phyloP scores from a whole-genome alignment of 37 sponge, comb jelly and placozoan genomes.

The Hexactinellida sp. region DNA sequence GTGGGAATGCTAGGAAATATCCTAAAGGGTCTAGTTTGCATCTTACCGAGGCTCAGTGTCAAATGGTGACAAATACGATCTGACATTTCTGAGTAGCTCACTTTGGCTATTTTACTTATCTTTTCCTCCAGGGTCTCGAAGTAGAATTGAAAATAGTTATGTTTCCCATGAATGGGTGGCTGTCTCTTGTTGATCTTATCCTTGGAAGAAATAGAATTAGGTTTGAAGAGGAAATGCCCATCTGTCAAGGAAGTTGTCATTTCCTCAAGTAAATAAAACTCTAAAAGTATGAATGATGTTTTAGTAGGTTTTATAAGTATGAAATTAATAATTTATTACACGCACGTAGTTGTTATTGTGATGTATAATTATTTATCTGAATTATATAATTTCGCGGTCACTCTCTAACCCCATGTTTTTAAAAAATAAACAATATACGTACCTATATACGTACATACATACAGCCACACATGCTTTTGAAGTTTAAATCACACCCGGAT shows the following conservation, averaged over 20 bases:
- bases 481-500: no score
- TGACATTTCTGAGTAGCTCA: conserved; percentile 4
- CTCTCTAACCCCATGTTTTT: no score
- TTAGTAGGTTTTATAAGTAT: no score
- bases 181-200: background rate
- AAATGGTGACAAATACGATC: background rate
- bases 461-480: no score
- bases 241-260: background rate
- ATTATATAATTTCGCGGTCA: no score
- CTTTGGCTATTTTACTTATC: background rate
- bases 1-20: background rate
- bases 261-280: background rate
- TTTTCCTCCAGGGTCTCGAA: background rate
- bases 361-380: no score
- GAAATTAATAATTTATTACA: no score
- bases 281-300: no score
- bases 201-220: background rate
- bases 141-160: background rate
- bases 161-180: background rate
- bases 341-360: no score
- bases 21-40: background rate
- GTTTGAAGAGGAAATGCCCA: background rate
- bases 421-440: no score
- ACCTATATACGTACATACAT: no score
- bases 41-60: background rate